These are phyloP conservation scores for Brevipalpus yothersi DNA, from an alignment of 1,140 invertebrate species.

Conservation along the genomic window DNA sequence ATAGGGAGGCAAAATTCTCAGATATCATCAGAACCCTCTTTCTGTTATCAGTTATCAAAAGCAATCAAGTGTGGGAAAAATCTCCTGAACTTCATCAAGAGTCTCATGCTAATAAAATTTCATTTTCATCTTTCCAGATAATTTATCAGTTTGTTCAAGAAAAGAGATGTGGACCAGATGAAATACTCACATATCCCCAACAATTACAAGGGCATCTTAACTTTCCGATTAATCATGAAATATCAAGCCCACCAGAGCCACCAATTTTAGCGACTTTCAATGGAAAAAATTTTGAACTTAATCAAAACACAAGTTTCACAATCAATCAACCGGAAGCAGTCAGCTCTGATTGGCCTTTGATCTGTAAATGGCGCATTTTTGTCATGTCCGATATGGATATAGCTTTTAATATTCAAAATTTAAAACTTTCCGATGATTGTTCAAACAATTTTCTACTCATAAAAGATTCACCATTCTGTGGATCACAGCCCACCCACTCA, in stretches of 20 bases:
- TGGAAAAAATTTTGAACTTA: neutral
- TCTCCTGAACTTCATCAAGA: no score
- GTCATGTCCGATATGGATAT: constrained; percentile 11
- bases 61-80: no score
- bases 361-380: constrained; percentile 11
- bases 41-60: no score
- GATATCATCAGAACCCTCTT: no score
- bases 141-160: constrained; percentile 9
- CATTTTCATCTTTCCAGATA: neutral
- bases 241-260: neutral
- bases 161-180: constrained; percentile 10
- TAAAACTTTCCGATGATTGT: neutral
- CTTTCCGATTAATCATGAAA: constrained; percentile 6
- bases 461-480: neutral
- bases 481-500: neutral
- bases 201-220: constrained; percentile 11
- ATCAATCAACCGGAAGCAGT: neutral
- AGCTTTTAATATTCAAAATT: constrained; percentile 10
- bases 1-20: no score
- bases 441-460: neutral
- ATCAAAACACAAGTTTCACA: neutral
- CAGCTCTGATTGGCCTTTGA: constrained; percentile 7
- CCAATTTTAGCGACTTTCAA: neutral
- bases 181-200: constrained; percentile 3
- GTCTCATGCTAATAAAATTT: no score